Percentiles rank a stretch among this genome's conserved stretches.
These are phyloP conservation scores for Malurus melanocephalus DNA, from an alignment of 2,113 vertebrate genomes.

Conservation along the genomic window DNA sequence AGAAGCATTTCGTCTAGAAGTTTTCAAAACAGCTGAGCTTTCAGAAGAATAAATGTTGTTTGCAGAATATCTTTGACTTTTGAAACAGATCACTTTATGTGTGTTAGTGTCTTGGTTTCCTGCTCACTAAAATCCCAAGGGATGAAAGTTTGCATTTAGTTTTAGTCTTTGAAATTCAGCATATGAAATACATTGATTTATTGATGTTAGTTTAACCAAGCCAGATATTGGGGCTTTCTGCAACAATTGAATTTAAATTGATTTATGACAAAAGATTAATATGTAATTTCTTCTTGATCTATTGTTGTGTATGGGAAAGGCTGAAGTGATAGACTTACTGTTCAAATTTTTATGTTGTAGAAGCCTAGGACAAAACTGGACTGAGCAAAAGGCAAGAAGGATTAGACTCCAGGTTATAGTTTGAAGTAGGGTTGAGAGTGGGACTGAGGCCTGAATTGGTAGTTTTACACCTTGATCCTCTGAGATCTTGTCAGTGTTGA, in stretches of 20 bases:
- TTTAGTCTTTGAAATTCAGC: neutral
- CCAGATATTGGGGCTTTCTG: neutral
- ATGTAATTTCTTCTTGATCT: conserved; percentile 4
- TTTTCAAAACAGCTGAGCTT: neutral
- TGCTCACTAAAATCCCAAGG: neutral
- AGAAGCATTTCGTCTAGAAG: neutral
- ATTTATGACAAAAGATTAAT: conserved; percentile 12
- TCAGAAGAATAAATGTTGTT: neutral
- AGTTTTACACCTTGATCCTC: neutral
- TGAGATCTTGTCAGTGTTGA: neutral
- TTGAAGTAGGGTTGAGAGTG: neutral
- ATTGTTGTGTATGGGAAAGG: neutral
- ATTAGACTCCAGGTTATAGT: neutral
- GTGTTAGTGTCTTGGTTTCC: neutral
- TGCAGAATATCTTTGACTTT: neutral
- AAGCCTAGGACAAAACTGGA: neutral
- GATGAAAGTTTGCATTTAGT: neutral
- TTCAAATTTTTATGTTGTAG: neutral
- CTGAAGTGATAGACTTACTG: neutral
- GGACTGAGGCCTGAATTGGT: neutral
- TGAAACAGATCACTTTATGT: neutral
- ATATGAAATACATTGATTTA: neutral
- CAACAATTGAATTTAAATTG: neutral
- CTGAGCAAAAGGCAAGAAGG: neutral
- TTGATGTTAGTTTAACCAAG: neutral